Base-by-base conservation (phyloP, 2,113 vertebrate species). In the Pelodiscus sinensis region DNA sequence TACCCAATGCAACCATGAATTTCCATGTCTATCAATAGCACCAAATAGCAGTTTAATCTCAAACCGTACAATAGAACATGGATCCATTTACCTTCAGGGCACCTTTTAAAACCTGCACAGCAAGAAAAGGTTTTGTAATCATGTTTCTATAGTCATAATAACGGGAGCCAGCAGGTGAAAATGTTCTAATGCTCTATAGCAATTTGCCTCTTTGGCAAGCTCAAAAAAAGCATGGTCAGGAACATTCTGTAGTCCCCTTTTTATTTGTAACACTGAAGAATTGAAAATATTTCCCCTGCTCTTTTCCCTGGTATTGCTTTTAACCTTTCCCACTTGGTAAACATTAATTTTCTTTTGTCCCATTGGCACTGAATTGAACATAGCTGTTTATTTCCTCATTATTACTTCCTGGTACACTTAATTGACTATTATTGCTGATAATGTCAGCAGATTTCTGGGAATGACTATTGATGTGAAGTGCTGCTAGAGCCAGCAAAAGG, bases 31-130 rank as follows among this genome's bases (percentile, higher is more conserved):
- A 6, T 56, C 50, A 50, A 54, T n/a, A 93, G 84, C 51, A 80
- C 89, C 92, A 85, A 92, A 13, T 86, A 89, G 55, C 94, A 94
- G 94, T 97, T 92, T 65, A 94, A n/a, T 93, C 44, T 81, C 52
- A 1, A 29, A 58, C 84, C 56, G n/a, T 16, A 88, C 77, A 94
- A 79, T 9, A 24, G 81, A 13, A 51, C 25, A 35, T 15, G 65
- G 78, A 91, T 93, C 87, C n/a, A 31, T 86, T 92, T 92, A 78
- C 95, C 93, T 90, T 65, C 86, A 50, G 56, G 89, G 60, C 52
- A 68, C 22, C 25, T 83, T 84, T 94, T 91, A 81, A 91, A 84
- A 54, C 31, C 38, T 31, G 9, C 27, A 38, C 88, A 77, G 82
- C 68, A 51, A 88, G 84, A 94, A 52, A 54, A n/a, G 8, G 2